Conservation (phyloP, 2,797 vertebrate species). For the Sternotherus odoratus region DNA sequence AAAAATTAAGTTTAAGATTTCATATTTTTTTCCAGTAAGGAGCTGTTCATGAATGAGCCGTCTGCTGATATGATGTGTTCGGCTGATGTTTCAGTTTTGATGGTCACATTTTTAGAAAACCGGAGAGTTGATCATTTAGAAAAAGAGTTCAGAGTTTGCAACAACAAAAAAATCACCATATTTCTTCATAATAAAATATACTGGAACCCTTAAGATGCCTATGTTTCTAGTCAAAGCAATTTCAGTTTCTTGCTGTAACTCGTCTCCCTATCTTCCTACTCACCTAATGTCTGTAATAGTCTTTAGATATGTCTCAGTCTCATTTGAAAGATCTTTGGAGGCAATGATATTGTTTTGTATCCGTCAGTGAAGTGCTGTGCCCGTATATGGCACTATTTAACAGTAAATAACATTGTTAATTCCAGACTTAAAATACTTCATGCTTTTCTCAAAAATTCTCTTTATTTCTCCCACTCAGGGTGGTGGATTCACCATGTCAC, state of each 20-base stretch:
- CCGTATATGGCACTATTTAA: not conserved
- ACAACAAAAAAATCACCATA: not conserved
- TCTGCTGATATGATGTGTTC: not conserved
- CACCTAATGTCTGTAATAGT: not conserved
- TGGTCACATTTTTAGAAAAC: not conserved
- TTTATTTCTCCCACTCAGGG: not conserved
- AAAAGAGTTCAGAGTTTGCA: constrained; percentile 31
- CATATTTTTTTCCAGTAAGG: not conserved
- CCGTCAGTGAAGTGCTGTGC: constrained; percentile 3
- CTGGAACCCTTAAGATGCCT: not conserved
- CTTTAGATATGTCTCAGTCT: not conserved
- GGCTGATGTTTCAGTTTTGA: rapidly evolving
- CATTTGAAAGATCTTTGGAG: constrained; percentile 37
- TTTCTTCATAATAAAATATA: constrained; percentile 27
- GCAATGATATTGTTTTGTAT: constrained; percentile 45
- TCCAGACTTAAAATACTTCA: not conserved
- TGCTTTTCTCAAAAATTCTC: not conserved
- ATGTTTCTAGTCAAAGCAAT: constrained; percentile 21
- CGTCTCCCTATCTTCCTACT: not conserved
- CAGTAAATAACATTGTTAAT: constrained; percentile 15
- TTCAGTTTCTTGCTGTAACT: constrained; percentile 2
- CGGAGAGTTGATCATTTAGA: not conserved
- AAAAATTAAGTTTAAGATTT: not conserved
- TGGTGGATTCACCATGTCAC: not conserved
- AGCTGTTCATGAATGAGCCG: not conserved